Evolutionary conservation across 1,140 invertebrate species (phyloP).

Genomic region (Anthonomus grandis): DNA sequence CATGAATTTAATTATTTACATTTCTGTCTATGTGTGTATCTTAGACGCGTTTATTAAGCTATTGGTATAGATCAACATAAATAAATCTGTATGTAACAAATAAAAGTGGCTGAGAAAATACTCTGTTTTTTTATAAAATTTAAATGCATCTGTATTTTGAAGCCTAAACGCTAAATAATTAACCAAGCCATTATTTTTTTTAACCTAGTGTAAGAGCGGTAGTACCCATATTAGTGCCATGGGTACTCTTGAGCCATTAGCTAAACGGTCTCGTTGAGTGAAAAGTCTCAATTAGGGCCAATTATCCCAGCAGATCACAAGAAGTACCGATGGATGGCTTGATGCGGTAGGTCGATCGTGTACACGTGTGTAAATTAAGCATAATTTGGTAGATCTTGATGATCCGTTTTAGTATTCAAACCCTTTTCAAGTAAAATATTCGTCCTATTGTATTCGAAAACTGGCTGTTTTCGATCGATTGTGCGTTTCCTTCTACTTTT

Average conservation of each 20-base stretch:
- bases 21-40: conserved; percentile 7
- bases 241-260: not conserved
- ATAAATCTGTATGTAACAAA: not conserved
- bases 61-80: conserved; percentile 4
- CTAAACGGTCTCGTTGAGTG: not conserved
- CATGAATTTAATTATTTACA: conserved; percentile 11
- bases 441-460: too few species aligned
- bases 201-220: too few species aligned
- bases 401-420: too few species aligned
- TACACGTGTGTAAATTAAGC: too few species aligned
- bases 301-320: not conserved
- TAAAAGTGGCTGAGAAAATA: not conserved
- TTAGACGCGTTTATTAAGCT: not conserved
- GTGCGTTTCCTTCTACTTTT: too few species aligned
- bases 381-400: too few species aligned
- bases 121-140: not conserved
- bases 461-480: too few species aligned
- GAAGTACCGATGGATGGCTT: not conserved
- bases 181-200: too few species aligned
- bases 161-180: too few species aligned
- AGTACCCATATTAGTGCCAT: too few species aligned
- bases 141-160: not conserved
- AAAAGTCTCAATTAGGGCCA: not conserved
- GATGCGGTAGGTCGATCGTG: not conserved
- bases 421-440: too few species aligned